Evolutionary conservation across 2,888 invertebrate genomes (phyloP), one percentile per base, ranked within the genome.

Genomic region (Horisme vitalbata): DNA sequence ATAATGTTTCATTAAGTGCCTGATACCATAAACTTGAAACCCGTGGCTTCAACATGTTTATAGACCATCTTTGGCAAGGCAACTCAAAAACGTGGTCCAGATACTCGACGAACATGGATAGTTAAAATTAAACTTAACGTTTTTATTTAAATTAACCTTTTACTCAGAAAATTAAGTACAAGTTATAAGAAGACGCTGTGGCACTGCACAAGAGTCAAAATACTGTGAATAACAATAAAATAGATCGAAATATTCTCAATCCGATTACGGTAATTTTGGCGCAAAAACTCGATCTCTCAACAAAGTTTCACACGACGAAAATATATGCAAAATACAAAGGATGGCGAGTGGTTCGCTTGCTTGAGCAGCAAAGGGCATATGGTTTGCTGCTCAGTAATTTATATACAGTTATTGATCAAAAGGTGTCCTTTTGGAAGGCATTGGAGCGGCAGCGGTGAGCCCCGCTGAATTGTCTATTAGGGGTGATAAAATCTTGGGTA

Each of bases 401-500:
- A 85, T 87, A 82, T 88, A 89, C 87, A 88, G 83, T 86, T 88
- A 87, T 87, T 89, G 89, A 89, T 89, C 89, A 89, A 89, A 89
- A 85, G 89, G 82, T 80, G 78, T 83, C 88, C 87, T 87, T n/a
- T 89, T 88, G 79, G 81, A 65, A 81, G 66, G 74, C 88, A 87
- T 68, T 76, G 78, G 77, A 74, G 79, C 87, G 83, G 79, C 70
- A 15, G 71, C 76, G 69, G 68, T 70, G 75, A 68, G 75, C 70
- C 76, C 74, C 68, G 63, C 61, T 74, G 78, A 83, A 84, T 82
- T 83, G 83, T 81, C 79, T 75, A 76, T 79, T 79, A 79, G 75
- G 79, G 83, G 85, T 73, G 86, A 87, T 86, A 84, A 85, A 84
- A 87, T 87, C 88, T 84, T 77, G 66, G 68, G 61, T 61, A n/a